These are phyloP conservation scores for Mobula birostris DNA, from an alignment of 2,113 vertebrate genomes.

Conservation along the genomic window DNA sequence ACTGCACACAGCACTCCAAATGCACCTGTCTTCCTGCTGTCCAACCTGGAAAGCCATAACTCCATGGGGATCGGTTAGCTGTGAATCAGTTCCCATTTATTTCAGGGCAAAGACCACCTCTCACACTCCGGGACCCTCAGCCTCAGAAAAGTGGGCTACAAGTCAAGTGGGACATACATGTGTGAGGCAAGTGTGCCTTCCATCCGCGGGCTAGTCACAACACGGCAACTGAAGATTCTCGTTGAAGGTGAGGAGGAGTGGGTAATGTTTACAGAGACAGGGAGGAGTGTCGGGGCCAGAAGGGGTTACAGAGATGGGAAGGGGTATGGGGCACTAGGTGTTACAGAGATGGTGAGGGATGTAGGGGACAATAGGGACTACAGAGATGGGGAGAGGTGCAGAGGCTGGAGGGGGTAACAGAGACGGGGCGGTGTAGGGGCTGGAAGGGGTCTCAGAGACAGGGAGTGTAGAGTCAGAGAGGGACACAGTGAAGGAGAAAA, in stretches of 20 bases:
- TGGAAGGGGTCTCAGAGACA: too few relatives aligned
- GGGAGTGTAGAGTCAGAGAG: too few relatives aligned
- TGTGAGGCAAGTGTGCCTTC: constrained; percentile 62
- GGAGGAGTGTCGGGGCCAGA: background rate
- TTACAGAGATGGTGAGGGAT: background rate
- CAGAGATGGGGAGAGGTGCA: too few relatives aligned
- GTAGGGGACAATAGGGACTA: too few relatives aligned
- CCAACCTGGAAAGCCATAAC: too few relatives aligned
- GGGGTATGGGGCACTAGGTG: background rate
- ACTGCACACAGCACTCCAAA: too few relatives aligned
- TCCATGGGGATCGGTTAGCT: too few relatives aligned
- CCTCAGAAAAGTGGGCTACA: constrained; percentile 49
- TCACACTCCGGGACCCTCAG: constrained; percentile 50
- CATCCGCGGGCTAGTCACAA: constrained; percentile 57
- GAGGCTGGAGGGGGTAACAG: background rate
- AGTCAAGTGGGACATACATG: constrained; percentile 57
- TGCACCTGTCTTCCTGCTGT: too few relatives aligned
- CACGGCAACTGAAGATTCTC: constrained; percentile 52
- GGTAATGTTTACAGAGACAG: background rate
- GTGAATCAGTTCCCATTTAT: background rate
- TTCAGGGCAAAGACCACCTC: constrained; percentile 52
- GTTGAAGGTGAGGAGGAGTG: constrained; percentile 61
- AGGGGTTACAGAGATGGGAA: too few relatives aligned
- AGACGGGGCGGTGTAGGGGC: background rate
- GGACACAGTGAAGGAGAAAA: too few relatives aligned